Percentiles rank a stretch among this genome's conserved stretches.
These are phyloP conservation scores for Actenoides hombroni DNA, from an alignment of 2,113 vertebrate species.

Conservation along the genomic window DNA sequence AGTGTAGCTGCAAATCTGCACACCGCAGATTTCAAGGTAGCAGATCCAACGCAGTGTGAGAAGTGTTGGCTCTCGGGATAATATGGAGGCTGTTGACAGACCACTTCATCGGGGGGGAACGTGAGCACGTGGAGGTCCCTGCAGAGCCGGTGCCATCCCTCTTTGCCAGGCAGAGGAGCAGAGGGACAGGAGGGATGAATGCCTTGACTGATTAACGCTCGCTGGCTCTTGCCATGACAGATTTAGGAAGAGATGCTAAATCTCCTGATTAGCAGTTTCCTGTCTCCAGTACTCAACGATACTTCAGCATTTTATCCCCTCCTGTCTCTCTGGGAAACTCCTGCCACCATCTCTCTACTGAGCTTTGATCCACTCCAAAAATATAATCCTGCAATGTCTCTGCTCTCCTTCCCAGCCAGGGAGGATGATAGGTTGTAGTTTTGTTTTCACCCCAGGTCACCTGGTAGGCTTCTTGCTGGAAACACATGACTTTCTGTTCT, in stretches of 20 bases:
- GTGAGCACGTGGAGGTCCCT: not conserved
- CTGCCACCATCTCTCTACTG: not conserved
- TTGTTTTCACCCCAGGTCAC: not conserved
- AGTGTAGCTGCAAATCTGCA: not conserved
- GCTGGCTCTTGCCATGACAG: not conserved
- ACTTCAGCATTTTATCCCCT: not conserved
- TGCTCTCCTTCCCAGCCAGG: not conserved
- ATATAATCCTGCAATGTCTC: not conserved
- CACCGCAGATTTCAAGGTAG: not conserved
- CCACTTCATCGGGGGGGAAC: not conserved
- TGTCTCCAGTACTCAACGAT: not conserved
- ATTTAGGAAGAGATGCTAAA: not conserved
- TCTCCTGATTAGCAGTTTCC: not conserved
- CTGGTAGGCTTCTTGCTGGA: not conserved
- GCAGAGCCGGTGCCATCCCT: not conserved
- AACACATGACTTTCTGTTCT: not conserved
- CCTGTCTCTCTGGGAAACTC: not conserved
- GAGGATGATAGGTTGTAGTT: not conserved
- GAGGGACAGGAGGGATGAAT: not conserved
- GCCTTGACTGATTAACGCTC: not conserved
- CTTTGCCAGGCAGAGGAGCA: not conserved
- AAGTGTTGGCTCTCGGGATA: not conserved
- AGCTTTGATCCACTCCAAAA: not conserved
- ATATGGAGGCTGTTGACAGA: not conserved
- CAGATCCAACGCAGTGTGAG: not conserved